These are phyloP conservation scores for Hemiprocne comata DNA, from an alignment of 2,113 vertebrate genomes.

Conservation along the genomic window DNA sequence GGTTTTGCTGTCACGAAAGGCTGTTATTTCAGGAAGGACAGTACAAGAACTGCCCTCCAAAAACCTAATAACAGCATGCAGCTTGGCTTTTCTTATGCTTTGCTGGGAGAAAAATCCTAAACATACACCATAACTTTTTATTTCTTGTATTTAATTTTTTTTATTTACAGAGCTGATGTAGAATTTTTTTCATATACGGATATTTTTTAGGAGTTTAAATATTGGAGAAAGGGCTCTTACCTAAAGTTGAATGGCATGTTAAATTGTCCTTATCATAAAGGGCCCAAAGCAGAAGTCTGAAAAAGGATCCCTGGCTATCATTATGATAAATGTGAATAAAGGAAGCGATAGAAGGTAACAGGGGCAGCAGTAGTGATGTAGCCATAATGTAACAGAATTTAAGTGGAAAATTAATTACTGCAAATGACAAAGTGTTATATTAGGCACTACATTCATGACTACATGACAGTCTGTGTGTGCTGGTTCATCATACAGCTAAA, in stretches of 20 bases:
- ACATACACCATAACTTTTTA: not conserved
- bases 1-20: constrained; percentile 29
- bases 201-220: not conserved
- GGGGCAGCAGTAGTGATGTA: not conserved
- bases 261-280: not conserved
- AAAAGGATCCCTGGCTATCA: not conserved
- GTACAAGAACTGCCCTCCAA: constrained; percentile 13
- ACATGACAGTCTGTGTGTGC: not conserved
- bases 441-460: not conserved
- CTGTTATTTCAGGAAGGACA: constrained; percentile 48
- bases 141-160: not conserved
- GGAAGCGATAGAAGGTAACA: not conserved
- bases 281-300: not conserved
- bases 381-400: not conserved
- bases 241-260: not conserved
- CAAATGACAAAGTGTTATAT: not conserved
- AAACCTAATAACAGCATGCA: not conserved
- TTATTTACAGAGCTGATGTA: not conserved
- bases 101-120: not conserved
- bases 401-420: constrained; percentile 30
- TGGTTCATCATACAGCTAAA: not conserved
- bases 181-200: not conserved
- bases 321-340: not conserved
- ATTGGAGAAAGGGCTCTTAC: not conserved
- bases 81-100: not conserved